Percentiles rank a stretch among this genome's conserved stretches.
These are phyloP conservation scores for Conger conger DNA, from an alignment of 2,113 vertebrate species.

Conservation along the genomic window DNA sequence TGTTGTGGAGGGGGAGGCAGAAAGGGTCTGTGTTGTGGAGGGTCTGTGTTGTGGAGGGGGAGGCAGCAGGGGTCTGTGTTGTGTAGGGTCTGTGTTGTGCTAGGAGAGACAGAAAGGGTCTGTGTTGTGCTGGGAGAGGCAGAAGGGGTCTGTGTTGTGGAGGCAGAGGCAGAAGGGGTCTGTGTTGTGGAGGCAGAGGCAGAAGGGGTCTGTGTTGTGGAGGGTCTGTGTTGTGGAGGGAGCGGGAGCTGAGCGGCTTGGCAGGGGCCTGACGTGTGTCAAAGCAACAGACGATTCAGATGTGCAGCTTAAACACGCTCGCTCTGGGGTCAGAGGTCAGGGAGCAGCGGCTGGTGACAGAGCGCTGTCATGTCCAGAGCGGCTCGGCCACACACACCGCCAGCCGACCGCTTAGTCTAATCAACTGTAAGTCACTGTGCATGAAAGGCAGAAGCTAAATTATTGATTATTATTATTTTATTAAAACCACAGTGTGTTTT, in stretches of 20 bases:
- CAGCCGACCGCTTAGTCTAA: too few relatives aligned
- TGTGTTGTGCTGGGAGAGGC: too few relatives aligned
- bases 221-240: slow-evolving; percentile 70
- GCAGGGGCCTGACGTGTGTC: slow-evolving; percentile 68
- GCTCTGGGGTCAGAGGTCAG: slow-evolving; percentile 23
- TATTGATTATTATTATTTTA: too few relatives aligned
- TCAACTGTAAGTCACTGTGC: too few relatives aligned
- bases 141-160: too few relatives aligned
- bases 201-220: slow-evolving; percentile 62
- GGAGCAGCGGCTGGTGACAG: slow-evolving; percentile 2
- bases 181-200: background rate
- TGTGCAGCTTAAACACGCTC: slow-evolving; percentile 34
- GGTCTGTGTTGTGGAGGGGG: slow-evolving; percentile 71
- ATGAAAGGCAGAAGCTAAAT: too few relatives aligned
- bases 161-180: too few relatives aligned
- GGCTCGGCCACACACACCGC: too few relatives aligned
- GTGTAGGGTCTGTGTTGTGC: too few relatives aligned
- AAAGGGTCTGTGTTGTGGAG: slow-evolving; percentile 64
- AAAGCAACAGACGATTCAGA: slow-evolving; percentile 70
- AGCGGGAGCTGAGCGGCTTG: slow-evolving; percentile 64
- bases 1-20: background rate
- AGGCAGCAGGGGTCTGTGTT: too few relatives aligned
- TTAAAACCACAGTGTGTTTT: background rate
- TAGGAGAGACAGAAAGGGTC: too few relatives aligned
- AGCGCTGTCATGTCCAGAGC: too few relatives aligned